phyloP scores from a whole-genome alignment of 2,797 vertebrate species.

The Alosa sapidissima region DNA sequence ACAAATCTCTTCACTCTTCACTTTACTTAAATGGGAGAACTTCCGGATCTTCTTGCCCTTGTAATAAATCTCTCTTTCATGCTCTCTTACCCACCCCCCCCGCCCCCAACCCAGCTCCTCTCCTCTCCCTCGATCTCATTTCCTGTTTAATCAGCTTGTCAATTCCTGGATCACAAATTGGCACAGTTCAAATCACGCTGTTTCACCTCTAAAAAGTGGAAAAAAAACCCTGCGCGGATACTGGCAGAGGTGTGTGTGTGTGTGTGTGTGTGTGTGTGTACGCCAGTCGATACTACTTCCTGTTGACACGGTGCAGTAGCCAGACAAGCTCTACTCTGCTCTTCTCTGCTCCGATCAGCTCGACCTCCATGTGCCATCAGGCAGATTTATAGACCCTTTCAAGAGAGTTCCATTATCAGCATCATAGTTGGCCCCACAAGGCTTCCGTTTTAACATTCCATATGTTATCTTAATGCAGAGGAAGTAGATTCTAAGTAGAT shows the following conservation, averaged over 20 bases:
- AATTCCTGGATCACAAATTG: conserved; percentile 15
- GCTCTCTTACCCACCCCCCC: neutral
- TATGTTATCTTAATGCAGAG: too few relatives aligned
- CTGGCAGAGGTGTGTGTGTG: neutral
- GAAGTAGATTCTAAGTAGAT: too few relatives aligned
- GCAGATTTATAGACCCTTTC: too few relatives aligned
- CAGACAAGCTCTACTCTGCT: neutral
- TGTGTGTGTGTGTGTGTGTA: conserved; percentile 3
- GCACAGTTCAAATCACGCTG: neutral
- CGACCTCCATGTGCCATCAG: too few relatives aligned
- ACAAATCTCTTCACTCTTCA: too few relatives aligned
- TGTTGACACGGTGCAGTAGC: neutral
- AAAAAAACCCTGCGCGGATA: neutral
- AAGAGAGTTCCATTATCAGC: too few relatives aligned
- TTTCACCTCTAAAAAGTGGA: neutral
- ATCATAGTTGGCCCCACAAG: too few relatives aligned
- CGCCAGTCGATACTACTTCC: neutral
- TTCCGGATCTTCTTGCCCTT: too few relatives aligned
- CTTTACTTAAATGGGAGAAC: too few relatives aligned
- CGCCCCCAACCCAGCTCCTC: neutral
- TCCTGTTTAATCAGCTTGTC: conserved; percentile 19
- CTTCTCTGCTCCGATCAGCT: neutral
- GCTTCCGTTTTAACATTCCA: too few relatives aligned
- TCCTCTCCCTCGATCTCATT: neutral
- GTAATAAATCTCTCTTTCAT: neutral